Percentiles rank a stretch among this genome's conserved stretches.
Conservation (phyloP, 2,888 invertebrate genomes). For the Caenorhabditis uteleia region DNA sequence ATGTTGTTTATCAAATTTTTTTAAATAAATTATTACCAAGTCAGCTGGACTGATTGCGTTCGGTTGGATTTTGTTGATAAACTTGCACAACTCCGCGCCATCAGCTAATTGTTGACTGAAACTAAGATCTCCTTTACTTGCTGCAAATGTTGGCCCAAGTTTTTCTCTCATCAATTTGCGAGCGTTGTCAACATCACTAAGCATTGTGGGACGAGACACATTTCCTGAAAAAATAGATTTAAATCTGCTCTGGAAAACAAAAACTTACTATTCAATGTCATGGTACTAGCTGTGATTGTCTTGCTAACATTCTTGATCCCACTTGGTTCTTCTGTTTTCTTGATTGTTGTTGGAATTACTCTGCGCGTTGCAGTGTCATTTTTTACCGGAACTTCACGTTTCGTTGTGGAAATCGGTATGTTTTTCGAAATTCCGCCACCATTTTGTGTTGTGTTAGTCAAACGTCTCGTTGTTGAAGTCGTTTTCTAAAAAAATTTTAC, state of each 20-base stretch:
- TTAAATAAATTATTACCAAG: conserved; percentile 1
- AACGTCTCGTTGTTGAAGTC: conserved; percentile 11
- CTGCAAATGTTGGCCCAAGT: conserved; percentile 29
- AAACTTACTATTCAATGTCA: conserved; percentile 35
- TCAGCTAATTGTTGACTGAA: conserved; percentile 33
- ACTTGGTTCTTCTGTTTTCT: conserved; percentile 23
- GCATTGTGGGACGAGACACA: conserved; percentile 5
- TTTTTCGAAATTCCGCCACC: too few species aligned
- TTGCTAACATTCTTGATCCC: conserved; percentile 10
- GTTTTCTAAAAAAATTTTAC: not conserved
- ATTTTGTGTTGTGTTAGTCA: too few species aligned
- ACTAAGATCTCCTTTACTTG: conserved; percentile 27
- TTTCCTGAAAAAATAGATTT: conserved; percentile 9
- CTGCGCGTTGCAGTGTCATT: conserved; percentile 6
- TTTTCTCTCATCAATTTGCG: conserved; percentile 36
- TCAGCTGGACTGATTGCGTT: conserved; percentile 22
- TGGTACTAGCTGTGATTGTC: conserved; percentile 24
- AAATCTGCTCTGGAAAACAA: conserved; percentile 5
- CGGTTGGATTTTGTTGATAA: conserved; percentile 33
- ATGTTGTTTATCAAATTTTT: not conserved
- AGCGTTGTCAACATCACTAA: conserved; percentile 33
- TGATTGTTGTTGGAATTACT: conserved; percentile 5
- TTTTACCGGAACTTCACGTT: conserved; percentile 25
- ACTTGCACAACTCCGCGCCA: conserved; percentile 35
- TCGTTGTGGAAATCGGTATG: conserved; percentile 10